Conservation (phyloP, 1,140 invertebrate genomes). For the Myzus persicae region DNA sequence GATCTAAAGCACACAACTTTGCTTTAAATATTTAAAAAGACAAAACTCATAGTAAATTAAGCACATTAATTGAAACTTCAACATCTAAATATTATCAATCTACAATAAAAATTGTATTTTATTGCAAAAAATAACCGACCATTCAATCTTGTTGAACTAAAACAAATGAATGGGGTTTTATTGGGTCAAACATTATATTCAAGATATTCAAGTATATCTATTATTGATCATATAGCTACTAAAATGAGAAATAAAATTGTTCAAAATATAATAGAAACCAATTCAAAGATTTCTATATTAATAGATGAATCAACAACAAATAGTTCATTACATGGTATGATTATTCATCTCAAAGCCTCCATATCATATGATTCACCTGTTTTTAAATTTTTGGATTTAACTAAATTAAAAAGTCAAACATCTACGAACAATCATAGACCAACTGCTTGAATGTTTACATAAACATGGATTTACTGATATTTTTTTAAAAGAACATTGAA, state of each 20-base stretch:
- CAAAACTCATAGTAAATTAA: neutral
- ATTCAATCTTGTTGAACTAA: constrained; percentile 27
- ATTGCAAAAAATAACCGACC: constrained; percentile 41
- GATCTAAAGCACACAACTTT: constrained; percentile 17
- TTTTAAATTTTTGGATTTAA: constrained; percentile 42
- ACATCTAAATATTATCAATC: neutral
- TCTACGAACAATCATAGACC: neutral
- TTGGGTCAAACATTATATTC: constrained; percentile 19
- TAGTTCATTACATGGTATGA: neutral
- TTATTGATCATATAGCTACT: neutral
- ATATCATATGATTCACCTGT: constrained; percentile 13
- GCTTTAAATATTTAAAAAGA: constrained; percentile 22
- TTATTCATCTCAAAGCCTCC: neutral
- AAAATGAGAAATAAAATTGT: constrained; percentile 38
- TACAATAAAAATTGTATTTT: constrained; percentile 35
- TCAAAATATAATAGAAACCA: constrained; percentile 17
- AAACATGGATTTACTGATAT: neutral
- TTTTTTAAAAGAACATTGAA: constrained; percentile 10
- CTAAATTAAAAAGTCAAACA: constrained; percentile 16
- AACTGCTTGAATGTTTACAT: constrained; percentile 30
- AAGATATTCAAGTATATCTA: constrained; percentile 2
- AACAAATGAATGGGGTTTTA: constrained; percentile 4
- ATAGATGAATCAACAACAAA: constrained; percentile 32
- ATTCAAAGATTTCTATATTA: constrained; percentile 35
- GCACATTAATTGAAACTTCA: neutral